phyloP scores from a whole-genome alignment of 2,888 invertebrate genomes.

The Heliconius ethilla region DNA sequence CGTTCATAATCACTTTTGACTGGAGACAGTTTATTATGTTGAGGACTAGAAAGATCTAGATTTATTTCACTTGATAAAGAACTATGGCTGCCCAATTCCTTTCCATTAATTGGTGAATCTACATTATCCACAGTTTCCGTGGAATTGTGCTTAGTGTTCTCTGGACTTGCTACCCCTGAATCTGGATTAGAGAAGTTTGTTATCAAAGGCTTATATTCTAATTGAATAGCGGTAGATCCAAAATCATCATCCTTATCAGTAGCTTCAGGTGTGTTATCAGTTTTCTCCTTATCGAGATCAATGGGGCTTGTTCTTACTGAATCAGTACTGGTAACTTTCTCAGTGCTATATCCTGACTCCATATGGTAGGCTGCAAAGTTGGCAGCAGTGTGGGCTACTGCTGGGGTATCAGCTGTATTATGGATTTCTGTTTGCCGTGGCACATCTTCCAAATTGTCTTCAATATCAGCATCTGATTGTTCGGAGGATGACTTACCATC shows the following conservation, averaged over 20 bases:
- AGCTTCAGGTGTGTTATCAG: slow-evolving; percentile 81
- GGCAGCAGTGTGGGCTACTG: slow-evolving; percentile 69
- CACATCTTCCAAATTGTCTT: slow-evolving; percentile 87
- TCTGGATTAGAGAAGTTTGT: slow-evolving; percentile 77
- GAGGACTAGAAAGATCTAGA: slow-evolving; percentile 80
- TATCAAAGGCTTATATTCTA: slow-evolving; percentile 72
- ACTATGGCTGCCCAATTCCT: slow-evolving; percentile 73
- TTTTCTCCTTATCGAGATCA: slow-evolving; percentile 79
- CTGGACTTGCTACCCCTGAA: slow-evolving; percentile 82
- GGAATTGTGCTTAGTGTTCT: slow-evolving; percentile 81
- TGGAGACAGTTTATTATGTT: slow-evolving; percentile 65
- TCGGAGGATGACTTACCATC: slow-evolving; percentile 83
- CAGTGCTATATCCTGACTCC: slow-evolving; percentile 86
- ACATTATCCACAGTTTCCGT: slow-evolving; percentile 78
- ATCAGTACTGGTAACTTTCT: slow-evolving; percentile 74
- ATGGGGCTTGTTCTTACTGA: slow-evolving; percentile 76
- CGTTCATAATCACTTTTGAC: slow-evolving; percentile 67
- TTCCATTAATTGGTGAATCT: slow-evolving; percentile 72
- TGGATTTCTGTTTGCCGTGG: slow-evolving; percentile 62
- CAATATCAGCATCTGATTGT: slow-evolving; percentile 90
- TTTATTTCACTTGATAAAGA: slow-evolving; percentile 82
- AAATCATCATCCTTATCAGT: slow-evolving; percentile 81
- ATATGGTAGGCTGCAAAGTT: slow-evolving; percentile 79
- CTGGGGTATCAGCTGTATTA: slow-evolving; percentile 54
- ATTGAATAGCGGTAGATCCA: slow-evolving; percentile 63